Percentiles rank a stretch among this genome's conserved stretches.
Conservation (phyloP, 2,113 vertebrate species). For the Syngnathoides biaculeatus region DNA sequence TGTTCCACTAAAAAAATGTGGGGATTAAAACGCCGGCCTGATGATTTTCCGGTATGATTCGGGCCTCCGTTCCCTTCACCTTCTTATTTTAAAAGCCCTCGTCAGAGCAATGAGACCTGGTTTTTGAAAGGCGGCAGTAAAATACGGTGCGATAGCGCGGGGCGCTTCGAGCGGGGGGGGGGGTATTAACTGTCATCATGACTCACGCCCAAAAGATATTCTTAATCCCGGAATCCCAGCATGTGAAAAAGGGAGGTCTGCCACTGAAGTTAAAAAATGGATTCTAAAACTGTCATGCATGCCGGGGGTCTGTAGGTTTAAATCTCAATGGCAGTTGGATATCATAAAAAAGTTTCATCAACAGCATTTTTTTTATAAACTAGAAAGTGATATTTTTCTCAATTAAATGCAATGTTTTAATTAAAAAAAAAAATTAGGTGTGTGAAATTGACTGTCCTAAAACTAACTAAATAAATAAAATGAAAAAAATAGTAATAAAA, state of each 20-base stretch:
- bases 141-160: constrained; percentile 38
- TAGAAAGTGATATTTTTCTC: too few species aligned
- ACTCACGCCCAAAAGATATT: constrained; percentile 11
- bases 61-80: constrained; percentile 18
- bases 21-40: constrained; percentile 25
- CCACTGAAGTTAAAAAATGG: background rate
- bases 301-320: too few species aligned
- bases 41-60: background rate
- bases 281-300: too few species aligned
- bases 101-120: constrained; percentile 43
- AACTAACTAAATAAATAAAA: too few species aligned
- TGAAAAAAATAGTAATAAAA: too few species aligned
- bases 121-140: constrained; percentile 28
- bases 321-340: too few species aligned
- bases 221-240: constrained; percentile 24
- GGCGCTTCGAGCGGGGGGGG: constrained; percentile 6
- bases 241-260: background rate
- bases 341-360: too few species aligned
- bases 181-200: constrained; percentile 28
- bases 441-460: too few species aligned
- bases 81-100: constrained; percentile 34
- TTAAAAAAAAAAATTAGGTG: too few species aligned
- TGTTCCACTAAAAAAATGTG: constrained; percentile 50
- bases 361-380: too few species aligned
- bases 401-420: too few species aligned